These are phyloP conservation scores for Tichodroma muraria DNA, from an alignment of 2,113 vertebrate species.

Conservation along the genomic window DNA sequence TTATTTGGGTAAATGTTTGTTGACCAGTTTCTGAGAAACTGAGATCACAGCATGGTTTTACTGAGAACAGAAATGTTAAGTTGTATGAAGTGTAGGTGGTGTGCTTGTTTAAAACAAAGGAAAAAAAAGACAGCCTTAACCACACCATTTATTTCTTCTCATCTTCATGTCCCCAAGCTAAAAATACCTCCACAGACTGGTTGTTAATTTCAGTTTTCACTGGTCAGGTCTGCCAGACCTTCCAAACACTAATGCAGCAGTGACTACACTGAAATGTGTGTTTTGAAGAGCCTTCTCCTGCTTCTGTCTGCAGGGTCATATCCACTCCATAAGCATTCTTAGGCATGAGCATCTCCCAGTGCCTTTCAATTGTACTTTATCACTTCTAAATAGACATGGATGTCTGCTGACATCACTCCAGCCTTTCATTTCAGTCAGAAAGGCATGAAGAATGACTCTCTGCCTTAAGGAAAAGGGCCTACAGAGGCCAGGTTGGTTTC, in stretches of 20 bases:
- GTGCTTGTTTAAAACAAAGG: not conserved
- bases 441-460: not conserved
- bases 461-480: not conserved
- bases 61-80: not conserved
- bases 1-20: not conserved
- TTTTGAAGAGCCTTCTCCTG: not conserved
- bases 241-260: not conserved
- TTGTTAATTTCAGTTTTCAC: not conserved
- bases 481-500: not conserved
- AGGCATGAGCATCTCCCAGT: not conserved
- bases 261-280: not conserved
- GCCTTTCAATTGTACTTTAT: not conserved
- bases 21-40: not conserved
- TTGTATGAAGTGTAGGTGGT: not conserved
- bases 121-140: not conserved
- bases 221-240: not conserved
- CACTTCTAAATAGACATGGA: not conserved
- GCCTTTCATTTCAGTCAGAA: not conserved
- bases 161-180: not conserved
- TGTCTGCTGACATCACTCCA: not conserved
- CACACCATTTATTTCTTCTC: not conserved
- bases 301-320: not conserved
- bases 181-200: not conserved
- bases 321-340: not conserved
- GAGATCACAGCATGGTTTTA: not conserved